Conservation (phyloP, 2,113 vertebrate species). For the Anolis sagrei region DNA sequence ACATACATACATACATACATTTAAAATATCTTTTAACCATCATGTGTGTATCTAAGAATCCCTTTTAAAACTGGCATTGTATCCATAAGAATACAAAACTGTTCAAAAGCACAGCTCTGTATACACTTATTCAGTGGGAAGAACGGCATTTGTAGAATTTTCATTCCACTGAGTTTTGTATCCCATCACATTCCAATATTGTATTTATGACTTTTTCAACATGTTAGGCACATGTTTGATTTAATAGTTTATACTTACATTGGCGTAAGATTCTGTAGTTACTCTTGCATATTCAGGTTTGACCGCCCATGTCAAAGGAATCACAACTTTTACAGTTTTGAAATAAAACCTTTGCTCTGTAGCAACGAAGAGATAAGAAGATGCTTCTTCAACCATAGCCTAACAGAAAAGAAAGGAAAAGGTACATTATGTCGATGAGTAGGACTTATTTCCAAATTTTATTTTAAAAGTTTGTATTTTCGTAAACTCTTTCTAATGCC, state of each 20-base stretch:
- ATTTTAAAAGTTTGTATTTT: no score
- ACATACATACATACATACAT: no score
- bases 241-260: conserved; percentile 59
- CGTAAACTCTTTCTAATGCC: no score
- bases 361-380: conserved; percentile 72
- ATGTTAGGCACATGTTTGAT: no score
- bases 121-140: no score
- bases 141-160: no score
- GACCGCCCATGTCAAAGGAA: conserved; percentile 73
- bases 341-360: conserved; percentile 72
- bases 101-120: no score
- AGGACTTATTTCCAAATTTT: no score
- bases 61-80: background rate
- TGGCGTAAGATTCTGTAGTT: conserved; percentile 74
- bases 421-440: background rate
- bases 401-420: conserved; percentile 45
- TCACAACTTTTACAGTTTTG: conserved; percentile 75
- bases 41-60: no score
- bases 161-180: no score
- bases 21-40: no score
- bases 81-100: no score
- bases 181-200: background rate
- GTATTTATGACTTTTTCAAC: background rate
- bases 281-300: conserved; percentile 57
- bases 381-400: conserved; percentile 75